Percentiles rank a stretch among this genome's conserved stretches.
phyloP scores from a whole-genome alignment of 2,113 vertebrate species.

The Grantiella picta region DNA sequence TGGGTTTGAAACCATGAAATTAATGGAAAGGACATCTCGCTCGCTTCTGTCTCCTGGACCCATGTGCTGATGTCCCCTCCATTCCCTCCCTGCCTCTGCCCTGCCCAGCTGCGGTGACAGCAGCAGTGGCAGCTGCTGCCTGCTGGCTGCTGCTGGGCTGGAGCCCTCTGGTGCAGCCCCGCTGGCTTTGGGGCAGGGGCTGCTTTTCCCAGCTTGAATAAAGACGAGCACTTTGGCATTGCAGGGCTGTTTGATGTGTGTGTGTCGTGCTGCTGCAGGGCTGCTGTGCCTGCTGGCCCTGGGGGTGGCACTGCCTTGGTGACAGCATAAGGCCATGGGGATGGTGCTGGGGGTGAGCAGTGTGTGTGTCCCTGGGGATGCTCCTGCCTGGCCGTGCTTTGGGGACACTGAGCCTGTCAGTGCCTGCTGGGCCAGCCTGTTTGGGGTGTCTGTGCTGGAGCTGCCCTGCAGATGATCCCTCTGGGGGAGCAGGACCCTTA shows the following conservation, averaged over 20 bases:
- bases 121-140: no score
- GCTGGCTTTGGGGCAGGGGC: not conserved
- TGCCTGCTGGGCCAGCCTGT: not conserved
- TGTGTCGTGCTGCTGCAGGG: not conserved
- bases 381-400: not conserved
- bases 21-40: accelerated
- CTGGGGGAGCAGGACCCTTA: accelerated
- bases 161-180: no score
- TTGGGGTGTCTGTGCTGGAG: not conserved
- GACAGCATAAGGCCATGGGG: not conserved
- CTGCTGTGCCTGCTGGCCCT: accelerated
- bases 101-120: no score
- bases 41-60: not conserved
- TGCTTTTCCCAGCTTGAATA: not conserved
- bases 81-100: no score
- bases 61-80: not conserved
- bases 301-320: not conserved
- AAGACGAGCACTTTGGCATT: not conserved
- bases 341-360: not conserved
- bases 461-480: accelerated
- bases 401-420: accelerated
- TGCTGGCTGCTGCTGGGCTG: no score
- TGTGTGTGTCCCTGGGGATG: not conserved
- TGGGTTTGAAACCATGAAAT: not conserved
- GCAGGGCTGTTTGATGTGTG: not conserved